Conservation (phyloP, 64 coral and sea anemone genomes). For the Actinia tenebrosa region DNA sequence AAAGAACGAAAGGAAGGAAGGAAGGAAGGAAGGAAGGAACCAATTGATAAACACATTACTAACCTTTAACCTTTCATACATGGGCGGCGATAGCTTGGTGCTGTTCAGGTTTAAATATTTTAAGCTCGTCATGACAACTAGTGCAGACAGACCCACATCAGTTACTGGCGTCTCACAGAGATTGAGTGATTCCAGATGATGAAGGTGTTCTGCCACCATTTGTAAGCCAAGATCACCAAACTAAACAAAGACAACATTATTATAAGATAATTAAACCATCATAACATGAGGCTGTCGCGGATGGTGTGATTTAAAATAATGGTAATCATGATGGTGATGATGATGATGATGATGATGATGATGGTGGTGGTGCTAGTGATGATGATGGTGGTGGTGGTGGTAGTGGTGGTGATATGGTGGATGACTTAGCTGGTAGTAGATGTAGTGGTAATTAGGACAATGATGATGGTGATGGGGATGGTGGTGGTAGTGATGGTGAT, state of each 20-base stretch:
- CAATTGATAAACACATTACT: neutral
- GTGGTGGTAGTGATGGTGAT: neutral
- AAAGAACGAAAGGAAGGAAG: neutral
- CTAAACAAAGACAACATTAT: slow-evolving; percentile 14
- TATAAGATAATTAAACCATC: neutral
- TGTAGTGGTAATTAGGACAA: no score
- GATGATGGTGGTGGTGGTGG: no score
- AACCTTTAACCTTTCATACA: slow-evolving; percentile 93
- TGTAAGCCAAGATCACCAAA: slow-evolving; percentile 96
- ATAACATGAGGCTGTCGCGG: neutral
- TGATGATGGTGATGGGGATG: no score
- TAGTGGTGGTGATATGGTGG: no score
- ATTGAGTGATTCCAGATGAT: slow-evolving; percentile 89
- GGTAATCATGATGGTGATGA: no score
- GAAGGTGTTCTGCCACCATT: slow-evolving; percentile 92
- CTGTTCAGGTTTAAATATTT: slow-evolving; percentile 87
- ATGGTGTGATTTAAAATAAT: no score
- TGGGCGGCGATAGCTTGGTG: slow-evolving; percentile 76
- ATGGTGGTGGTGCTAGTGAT: no score
- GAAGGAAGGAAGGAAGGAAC: no score
- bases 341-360: no score
- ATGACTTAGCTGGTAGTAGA: no score
- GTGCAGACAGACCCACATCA: slow-evolving; percentile 81
- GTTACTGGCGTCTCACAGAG: slow-evolving; percentile 98
- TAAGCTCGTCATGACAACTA: slow-evolving; percentile 92